phyloP scores from a whole-genome alignment of 2,888 invertebrate species.

The Ctenicera cuprea region DNA sequence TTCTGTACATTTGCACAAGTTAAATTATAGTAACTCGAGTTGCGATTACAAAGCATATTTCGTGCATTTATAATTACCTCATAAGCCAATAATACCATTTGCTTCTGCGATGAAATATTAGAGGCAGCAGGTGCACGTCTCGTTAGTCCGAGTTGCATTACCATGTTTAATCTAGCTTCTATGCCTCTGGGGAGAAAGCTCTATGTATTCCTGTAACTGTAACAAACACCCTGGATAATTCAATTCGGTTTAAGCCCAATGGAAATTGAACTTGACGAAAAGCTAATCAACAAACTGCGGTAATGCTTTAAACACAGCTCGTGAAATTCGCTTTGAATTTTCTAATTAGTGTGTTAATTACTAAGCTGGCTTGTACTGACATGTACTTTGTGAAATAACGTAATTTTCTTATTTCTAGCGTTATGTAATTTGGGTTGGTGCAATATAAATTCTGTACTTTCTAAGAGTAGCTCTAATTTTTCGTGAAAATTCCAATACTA shows the following conservation, averaged over 20 bases:
- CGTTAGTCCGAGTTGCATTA: slow-evolving; percentile 44
- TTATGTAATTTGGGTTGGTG: too few relatives aligned
- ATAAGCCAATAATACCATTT: slow-evolving; percentile 35
- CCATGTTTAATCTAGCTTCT: slow-evolving; percentile 44
- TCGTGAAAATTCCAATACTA: neutral
- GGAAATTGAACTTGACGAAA: slow-evolving; percentile 68
- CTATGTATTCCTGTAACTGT: slow-evolving; percentile 41
- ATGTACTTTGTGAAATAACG: too few relatives aligned
- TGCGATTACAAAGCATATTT: too few relatives aligned
- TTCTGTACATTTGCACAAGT: neutral
- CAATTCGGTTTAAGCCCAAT: slow-evolving; percentile 66
- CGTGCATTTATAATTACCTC: slow-evolving; percentile 30
- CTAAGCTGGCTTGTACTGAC: neutral
- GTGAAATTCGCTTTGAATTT: slow-evolving; percentile 32
- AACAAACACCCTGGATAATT: slow-evolving; percentile 63
- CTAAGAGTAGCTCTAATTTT: neutral
- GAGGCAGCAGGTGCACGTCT: slow-evolving; percentile 44
- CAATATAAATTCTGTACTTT: neutral
- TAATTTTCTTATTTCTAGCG: too few relatives aligned
- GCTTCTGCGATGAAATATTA: slow-evolving; percentile 39
- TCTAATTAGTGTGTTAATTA: slow-evolving; percentile 32
- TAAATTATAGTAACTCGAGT: neutral
- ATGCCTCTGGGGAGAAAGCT: slow-evolving; percentile 35
- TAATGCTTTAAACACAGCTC: slow-evolving; percentile 25
- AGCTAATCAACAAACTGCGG: slow-evolving; percentile 63